Percentiles rank a stretch among this genome's conserved stretches.
Conservation (phyloP, 2,797 vertebrate species). For the Clarias laeviceps region DNA sequence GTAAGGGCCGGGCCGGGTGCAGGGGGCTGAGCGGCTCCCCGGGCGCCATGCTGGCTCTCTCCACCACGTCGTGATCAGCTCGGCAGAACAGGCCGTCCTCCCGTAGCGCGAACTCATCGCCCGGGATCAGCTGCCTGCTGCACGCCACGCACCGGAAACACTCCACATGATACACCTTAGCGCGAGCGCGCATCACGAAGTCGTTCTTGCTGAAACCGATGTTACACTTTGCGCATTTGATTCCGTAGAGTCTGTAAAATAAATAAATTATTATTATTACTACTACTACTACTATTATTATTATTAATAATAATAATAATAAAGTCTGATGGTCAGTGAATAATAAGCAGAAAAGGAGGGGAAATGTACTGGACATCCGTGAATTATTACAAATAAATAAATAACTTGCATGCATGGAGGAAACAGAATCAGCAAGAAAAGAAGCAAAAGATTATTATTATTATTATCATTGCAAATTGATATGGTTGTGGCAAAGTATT, state of each 20-base stretch:
- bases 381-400: neutral
- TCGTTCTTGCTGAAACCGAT: slow-evolving; percentile 98
- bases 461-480: neutral
- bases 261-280: neutral
- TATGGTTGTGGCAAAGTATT: neutral
- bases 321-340: neutral
- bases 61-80: slow-evolving; percentile 94
- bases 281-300: too few species aligned
- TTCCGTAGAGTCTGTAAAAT: slow-evolving; percentile 87
- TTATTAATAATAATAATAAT: neutral
- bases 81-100: slow-evolving; percentile 95
- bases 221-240: slow-evolving; percentile 97
- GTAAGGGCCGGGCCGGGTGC: slow-evolving; percentile 89
- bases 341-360: neutral
- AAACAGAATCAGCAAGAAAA: neutral
- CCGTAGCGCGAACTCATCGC: slow-evolving; percentile 93
- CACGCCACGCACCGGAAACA: slow-evolving; percentile 98
- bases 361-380: neutral
- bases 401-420: neutral
- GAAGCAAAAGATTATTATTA: neutral
- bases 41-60: slow-evolving; percentile 86
- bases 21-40: slow-evolving; percentile 91
- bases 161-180: slow-evolving; percentile 97
- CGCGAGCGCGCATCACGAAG: slow-evolving; percentile 95
- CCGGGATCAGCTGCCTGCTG: slow-evolving; percentile 95